phyloP scores from a whole-genome alignment of 2,797 vertebrate species.

The Naso thynnoides region DNA sequence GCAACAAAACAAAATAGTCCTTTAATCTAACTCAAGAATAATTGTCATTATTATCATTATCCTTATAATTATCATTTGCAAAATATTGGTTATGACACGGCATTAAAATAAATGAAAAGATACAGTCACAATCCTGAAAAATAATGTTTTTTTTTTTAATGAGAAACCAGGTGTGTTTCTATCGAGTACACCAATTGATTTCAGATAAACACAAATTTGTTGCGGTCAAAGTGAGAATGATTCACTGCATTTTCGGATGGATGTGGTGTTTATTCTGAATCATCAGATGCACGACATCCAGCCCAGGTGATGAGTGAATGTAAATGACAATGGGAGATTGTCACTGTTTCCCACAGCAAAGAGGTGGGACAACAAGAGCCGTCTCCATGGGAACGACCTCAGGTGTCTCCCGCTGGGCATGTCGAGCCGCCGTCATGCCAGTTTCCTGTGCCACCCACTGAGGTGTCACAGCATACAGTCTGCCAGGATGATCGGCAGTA shows the following conservation, averaged over 20 bases:
- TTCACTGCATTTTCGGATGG: background rate
- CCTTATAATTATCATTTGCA: too few relatives aligned
- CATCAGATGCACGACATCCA: background rate
- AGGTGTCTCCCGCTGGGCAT: conserved; percentile 74
- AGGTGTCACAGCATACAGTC: conserved; percentile 67
- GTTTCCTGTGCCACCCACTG: conserved; percentile 77
- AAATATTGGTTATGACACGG: background rate
- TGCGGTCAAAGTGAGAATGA: background rate
- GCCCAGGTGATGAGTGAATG: conserved; percentile 15
- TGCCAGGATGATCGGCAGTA: conserved; percentile 65
- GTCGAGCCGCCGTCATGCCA: conserved; percentile 61
- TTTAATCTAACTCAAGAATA: conserved; percentile 15
- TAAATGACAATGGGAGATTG: conserved; percentile 34
- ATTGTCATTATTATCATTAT: too few relatives aligned
- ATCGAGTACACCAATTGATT: background rate
- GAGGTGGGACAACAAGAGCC: conserved; percentile 48
- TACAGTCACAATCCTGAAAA: background rate
- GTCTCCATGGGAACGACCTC: conserved; percentile 72
- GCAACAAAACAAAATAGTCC: background rate
- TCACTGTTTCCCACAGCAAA: conserved; percentile 34
- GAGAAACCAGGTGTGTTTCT: background rate
- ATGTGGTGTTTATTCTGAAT: conserved; percentile 9
- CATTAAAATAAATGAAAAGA: conserved; percentile 1
- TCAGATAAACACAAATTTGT: background rate
- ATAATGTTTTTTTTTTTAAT: background rate